Conservation (phyloP, 2,797 vertebrate genomes). For the Lemur catta region DNA sequence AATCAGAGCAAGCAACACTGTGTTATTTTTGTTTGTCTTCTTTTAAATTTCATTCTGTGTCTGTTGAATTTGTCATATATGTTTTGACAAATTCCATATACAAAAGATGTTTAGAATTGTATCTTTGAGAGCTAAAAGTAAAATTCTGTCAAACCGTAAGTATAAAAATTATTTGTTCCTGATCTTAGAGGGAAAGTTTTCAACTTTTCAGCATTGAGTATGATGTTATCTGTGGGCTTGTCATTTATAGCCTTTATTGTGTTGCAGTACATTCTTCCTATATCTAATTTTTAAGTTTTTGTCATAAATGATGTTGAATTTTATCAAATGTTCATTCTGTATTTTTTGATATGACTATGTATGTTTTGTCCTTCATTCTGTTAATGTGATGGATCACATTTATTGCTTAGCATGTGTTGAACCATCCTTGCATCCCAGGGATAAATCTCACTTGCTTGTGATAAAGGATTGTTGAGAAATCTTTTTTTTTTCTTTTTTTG, state of each 20-base stretch:
- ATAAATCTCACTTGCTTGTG: no score
- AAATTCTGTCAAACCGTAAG: background rate
- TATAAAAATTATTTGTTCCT: background rate
- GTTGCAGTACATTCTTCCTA: accelerated
- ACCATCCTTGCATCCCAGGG: background rate
- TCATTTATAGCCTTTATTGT: background rate
- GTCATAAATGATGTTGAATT: background rate
- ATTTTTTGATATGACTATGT: background rate
- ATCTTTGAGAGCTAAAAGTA: background rate
- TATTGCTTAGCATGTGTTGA: background rate
- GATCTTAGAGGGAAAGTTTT: background rate
- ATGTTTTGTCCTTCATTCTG: background rate
- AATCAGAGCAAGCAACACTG: background rate
- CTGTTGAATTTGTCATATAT: background rate
- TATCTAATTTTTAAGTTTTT: background rate
- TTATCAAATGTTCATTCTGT: background rate
- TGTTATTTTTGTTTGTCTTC: background rate
- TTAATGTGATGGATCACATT: background rate
- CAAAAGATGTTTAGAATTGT: background rate
- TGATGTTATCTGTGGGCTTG: background rate
- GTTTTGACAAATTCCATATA: background rate
- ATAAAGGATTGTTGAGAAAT: background rate
- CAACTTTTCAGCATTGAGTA: background rate
- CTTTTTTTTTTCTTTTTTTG: background rate
- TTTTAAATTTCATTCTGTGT: background rate